A percentile compares a stretch with the other conserved stretches of the same genome.
These are phyloP conservation scores for Leptopilina drosophilae DNA, from an alignment of 2,888 invertebrate species.

Conservation along the genomic window DNA sequence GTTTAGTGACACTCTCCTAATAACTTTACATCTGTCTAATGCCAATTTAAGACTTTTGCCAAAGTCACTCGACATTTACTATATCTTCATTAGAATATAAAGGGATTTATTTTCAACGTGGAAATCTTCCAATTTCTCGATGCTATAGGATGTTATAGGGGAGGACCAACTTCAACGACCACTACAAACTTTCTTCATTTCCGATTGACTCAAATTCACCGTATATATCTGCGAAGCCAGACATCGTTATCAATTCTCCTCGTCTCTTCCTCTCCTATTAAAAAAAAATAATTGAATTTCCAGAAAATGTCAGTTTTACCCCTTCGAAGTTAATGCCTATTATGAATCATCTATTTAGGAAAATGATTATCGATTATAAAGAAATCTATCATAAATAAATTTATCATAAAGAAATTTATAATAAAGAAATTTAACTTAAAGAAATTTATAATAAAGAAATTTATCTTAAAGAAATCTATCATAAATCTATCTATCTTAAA, in stretches of 20 bases:
- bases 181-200: constrained; percentile 70
- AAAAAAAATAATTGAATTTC: too few relatives aligned
- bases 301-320: not conserved
- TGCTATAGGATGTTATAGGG: not conserved
- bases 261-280: too few relatives aligned
- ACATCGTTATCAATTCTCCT: constrained; percentile 61
- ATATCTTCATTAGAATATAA: constrained; percentile 68
- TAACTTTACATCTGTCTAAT: constrained; percentile 73
- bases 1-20: constrained; percentile 55
- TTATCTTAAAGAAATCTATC: too few relatives aligned
- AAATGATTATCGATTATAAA: too few relatives aligned
- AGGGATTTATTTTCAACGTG: constrained; percentile 62
- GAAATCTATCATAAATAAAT: too few relatives aligned
- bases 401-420: too few relatives aligned
- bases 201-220: constrained; percentile 66
- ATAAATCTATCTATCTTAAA: too few relatives aligned
- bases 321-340: not conserved
- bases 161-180: constrained; percentile 57
- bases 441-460: too few relatives aligned
- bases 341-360: too few relatives aligned
- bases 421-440: too few relatives aligned
- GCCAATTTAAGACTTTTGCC: constrained; percentile 71
- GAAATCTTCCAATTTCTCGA: constrained; percentile 49
- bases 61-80: constrained; percentile 63
- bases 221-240: constrained; percentile 53